Conservation (phyloP, 2,888 invertebrate species). For the Protophormia terraenovae region DNA sequence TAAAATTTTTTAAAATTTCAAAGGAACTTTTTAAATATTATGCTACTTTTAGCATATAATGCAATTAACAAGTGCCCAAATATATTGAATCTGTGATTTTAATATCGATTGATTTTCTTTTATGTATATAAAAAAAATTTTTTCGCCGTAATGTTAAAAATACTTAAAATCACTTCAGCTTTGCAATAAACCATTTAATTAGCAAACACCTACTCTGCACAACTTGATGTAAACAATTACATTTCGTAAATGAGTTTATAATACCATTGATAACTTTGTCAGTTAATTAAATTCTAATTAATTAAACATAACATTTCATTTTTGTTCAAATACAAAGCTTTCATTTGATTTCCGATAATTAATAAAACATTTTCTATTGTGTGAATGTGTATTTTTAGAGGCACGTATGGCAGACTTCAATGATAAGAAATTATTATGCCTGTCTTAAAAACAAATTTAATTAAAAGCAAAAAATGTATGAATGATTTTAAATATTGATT, state of each 20-base stretch:
- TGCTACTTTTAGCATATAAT: too few species aligned
- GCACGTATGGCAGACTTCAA: not conserved
- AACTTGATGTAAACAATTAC: not conserved
- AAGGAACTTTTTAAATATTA: too few species aligned
- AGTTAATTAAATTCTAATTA: not conserved
- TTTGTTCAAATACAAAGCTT: not conserved
- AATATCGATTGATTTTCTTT: too few species aligned
- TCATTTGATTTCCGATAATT: not conserved
- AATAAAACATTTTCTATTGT: not conserved
- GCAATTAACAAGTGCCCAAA: too few species aligned
- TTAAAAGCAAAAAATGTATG: not conserved
- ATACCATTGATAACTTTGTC: not conserved
- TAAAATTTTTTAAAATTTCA: too few species aligned
- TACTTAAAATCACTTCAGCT: too few species aligned
- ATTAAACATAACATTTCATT: not conserved
- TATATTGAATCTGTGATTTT: too few species aligned
- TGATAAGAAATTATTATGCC: slow-evolving; percentile 27
- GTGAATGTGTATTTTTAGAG: not conserved
- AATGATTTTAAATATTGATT: not conserved
- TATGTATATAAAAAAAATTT: too few species aligned
- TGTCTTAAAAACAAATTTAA: not conserved
- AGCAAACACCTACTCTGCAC: not conserved
- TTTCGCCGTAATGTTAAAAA: too few species aligned
- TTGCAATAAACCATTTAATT: too few species aligned
- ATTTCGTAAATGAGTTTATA: not conserved